A percentile compares a stretch with the other conserved stretches of the same genome.
These are phyloP conservation scores for Acropora tenuis DNA, from an alignment of 64 coral and sea anemone genomes.

Conservation along the genomic window DNA sequence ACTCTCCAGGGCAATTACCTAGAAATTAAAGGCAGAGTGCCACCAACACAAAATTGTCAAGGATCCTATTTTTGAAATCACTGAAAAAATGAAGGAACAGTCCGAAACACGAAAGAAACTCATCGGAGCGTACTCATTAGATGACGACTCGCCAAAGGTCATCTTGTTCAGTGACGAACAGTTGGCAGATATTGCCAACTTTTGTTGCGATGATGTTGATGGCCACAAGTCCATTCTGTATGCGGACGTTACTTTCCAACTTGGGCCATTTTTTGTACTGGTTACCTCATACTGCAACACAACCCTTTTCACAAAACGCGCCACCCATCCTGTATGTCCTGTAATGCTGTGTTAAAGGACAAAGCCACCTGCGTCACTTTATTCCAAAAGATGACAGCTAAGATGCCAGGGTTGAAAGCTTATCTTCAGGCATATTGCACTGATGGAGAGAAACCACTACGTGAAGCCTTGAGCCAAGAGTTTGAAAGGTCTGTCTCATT, in stretches of 20 bases:
- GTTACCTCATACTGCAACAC: slow-evolving; percentile 44
- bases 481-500: slow-evolving; percentile 65
- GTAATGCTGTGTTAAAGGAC: slow-evolving; percentile 61
- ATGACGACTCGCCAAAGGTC: slow-evolving; percentile 65
- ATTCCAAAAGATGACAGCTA: slow-evolving; percentile 58
- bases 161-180: slow-evolving; percentile 58
- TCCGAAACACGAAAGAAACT: slow-evolving; percentile 44
- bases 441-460: slow-evolving; percentile 38
- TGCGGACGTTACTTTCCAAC: slow-evolving; percentile 46
- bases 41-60: neutral
- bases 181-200: slow-evolving; percentile 43
- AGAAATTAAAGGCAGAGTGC: slow-evolving; percentile 36
- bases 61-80: slow-evolving; percentile 65
- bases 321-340: neutral
- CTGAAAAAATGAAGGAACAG: slow-evolving; percentile 63
- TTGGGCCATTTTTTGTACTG: slow-evolving; percentile 48
- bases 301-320: slow-evolving; percentile 10
- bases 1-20: slow-evolving; percentile 30
- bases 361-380: slow-evolving; percentile 58
- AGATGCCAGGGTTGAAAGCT: slow-evolving; percentile 19
- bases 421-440: slow-evolving; percentile 62
- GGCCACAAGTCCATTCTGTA: slow-evolving; percentile 43
- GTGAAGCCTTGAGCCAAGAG: slow-evolving; percentile 47
- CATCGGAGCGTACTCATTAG: slow-evolving; percentile 34
- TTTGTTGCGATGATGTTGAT: slow-evolving; percentile 64